Base-by-base conservation (phyloP, 2,888 invertebrate genomes). In the Congeria kusceri region DNA sequence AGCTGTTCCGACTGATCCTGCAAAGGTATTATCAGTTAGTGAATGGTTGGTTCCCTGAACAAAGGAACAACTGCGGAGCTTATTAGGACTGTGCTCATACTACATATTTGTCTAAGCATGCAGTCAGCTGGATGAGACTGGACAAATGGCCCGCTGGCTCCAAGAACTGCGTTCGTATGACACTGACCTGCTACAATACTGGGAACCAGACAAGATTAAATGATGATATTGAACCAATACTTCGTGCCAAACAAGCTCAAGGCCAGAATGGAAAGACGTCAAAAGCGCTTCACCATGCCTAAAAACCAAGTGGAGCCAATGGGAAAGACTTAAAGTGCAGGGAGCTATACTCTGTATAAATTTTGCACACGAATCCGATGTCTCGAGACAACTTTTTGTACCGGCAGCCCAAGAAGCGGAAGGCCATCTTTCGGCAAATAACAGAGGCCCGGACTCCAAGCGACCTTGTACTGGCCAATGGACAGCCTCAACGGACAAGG, bases 91-190 rank as follows among this genome's bases (percentile, higher is more conserved):
- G 2, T 20, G 23, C 11, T 53, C 53, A 23, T 53, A 53, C 25
- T 53, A 53, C 53, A 20, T 15, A 23, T 53, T 53, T 53, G 53
- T 53, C 20, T 9, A 53, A 25, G 53, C 64, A 73, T 32, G 74
- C 73, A n/a, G 66, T 79, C 18, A 75, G 69, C n/a, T 75, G 67
- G 76, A 69, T 81, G 67, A 62, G 39, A 28, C 66, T 15, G 76
- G 72, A 20, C 77, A 78, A 63, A 49, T 73, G 7, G 75, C 78
- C 4, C 9, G 70, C 9, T 79, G 65, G 79, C 44, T 79, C 2
- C 70, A 70, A 28, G 61, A 71, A 56, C 56, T 76, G 15, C 61
- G 49, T 28, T 65, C 67, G n/a, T 72, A 72, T 61, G 49, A 80
- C 23, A 23, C 65, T 23, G 57, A 44, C 18, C 23, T 66, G 15